Percentiles rank a stretch among this genome's conserved stretches.
Conservation (phyloP, 2,113 vertebrate species). For the Python bivittatus region DNA sequence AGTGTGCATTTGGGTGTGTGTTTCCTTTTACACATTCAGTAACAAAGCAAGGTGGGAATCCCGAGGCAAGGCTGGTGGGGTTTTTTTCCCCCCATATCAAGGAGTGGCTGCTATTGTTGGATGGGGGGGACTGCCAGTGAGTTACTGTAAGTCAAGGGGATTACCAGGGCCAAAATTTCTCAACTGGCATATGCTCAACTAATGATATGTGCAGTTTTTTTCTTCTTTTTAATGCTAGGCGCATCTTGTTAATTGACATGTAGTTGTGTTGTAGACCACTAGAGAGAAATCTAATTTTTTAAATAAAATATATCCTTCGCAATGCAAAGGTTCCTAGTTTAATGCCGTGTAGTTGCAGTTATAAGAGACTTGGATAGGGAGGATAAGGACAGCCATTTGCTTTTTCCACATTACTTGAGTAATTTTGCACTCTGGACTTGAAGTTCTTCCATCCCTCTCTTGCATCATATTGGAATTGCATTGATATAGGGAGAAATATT, state of each 20-base stretch:
- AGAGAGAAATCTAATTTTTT: not conserved
- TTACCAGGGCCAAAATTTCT: slow-evolving; percentile 7
- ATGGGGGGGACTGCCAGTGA: not conserved
- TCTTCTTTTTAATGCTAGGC: slow-evolving; percentile 10
- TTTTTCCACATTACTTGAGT: not conserved
- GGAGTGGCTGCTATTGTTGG: not conserved
- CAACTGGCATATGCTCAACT: not conserved
- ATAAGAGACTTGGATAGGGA: not conserved
- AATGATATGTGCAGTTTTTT: not conserved
- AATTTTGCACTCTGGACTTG: not conserved
- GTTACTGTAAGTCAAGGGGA: slow-evolving; percentile 1
- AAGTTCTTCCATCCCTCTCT: not conserved
- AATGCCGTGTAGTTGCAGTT: not conserved
- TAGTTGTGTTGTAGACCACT: not conserved
- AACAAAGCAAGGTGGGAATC: not conserved
- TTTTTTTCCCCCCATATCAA: slow-evolving; percentile 4
- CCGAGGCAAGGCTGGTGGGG: accelerated
- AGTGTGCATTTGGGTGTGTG: not conserved
- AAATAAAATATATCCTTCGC: not conserved
- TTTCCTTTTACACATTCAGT: not conserved
- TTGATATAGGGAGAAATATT: not conserved
- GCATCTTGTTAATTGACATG: slow-evolving; percentile 14
- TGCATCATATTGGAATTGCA: not conserved
- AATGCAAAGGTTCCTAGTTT: not conserved
- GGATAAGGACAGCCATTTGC: not conserved